Conservation (phyloP, 2,113 vertebrate genomes). For the Philantomba maxwellii region DNA sequence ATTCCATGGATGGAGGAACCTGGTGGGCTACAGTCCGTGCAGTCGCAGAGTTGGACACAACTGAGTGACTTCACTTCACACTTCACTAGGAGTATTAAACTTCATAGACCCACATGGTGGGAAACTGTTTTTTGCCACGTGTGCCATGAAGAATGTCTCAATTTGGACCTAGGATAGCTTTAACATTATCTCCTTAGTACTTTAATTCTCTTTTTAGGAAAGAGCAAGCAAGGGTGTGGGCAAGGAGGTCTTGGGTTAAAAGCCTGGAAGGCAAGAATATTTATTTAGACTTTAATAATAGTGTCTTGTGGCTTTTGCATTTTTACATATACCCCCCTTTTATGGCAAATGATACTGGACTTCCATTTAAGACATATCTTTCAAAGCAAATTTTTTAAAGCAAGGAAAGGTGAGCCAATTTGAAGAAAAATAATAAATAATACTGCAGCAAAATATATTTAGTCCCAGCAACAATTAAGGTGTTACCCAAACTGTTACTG, state of each 20-base stretch:
- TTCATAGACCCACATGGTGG: rapidly evolving
- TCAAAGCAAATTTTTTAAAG: neutral
- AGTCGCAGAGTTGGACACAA: rapidly evolving
- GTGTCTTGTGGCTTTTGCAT: neutral
- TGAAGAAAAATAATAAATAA: neutral
- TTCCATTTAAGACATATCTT: neutral
- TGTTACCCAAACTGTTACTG: neutral
- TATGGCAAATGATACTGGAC: neutral
- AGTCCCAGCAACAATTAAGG: neutral
- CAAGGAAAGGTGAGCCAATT: neutral
- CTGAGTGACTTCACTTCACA: neutral
- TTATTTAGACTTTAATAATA: neutral
- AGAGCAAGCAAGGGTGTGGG: neutral
- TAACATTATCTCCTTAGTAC: neutral
- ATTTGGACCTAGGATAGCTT: neutral
- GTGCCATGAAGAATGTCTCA: neutral
- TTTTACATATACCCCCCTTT: neutral
- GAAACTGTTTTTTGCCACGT: neutral
- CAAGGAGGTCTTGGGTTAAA: neutral
- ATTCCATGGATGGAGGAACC: neutral
- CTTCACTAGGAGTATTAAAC: neutral
- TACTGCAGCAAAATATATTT: neutral
- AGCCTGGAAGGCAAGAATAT: neutral
- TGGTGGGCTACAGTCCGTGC: neutral
- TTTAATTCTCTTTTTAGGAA: neutral